These are phyloP conservation scores for Lordiphosa collinella DNA, from an alignment of 1,140 invertebrate genomes.

Conservation along the genomic window DNA sequence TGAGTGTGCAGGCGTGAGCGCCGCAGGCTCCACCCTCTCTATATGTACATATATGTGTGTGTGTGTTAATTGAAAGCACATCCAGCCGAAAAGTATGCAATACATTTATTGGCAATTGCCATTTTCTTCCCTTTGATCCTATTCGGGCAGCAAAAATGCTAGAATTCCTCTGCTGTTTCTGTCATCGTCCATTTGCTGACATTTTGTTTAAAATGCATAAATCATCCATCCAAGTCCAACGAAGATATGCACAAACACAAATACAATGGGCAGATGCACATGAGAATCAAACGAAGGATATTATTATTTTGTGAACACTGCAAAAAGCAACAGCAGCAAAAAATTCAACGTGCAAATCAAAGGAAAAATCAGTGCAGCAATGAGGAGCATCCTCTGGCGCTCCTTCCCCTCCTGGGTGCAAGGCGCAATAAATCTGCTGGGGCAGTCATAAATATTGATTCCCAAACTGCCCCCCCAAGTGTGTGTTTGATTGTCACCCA, in stretches of 20 bases:
- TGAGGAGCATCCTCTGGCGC: slow-evolving; percentile 6
- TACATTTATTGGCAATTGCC: slow-evolving; percentile 27
- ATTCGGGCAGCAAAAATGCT: slow-evolving; percentile 1
- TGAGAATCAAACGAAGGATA: slow-evolving; percentile 61
- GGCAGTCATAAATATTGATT: slow-evolving; percentile 77
- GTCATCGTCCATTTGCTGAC: slow-evolving; percentile 55
- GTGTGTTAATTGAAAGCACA: slow-evolving; percentile 34
- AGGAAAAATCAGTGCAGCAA: slow-evolving; percentile 30
- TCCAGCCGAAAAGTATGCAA: slow-evolving; percentile 22
- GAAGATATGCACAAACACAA: slow-evolving; percentile 44
- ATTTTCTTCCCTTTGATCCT: slow-evolving; percentile 34
- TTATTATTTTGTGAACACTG: slow-evolving; percentile 73
- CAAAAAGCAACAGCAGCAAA: slow-evolving; percentile 45
- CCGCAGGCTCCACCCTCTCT: slow-evolving; percentile 13
- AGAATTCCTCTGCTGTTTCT: slow-evolving; percentile 10
- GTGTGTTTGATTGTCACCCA: slow-evolving; percentile 21
- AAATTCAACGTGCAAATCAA: slow-evolving; percentile 57
- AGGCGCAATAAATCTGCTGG: slow-evolving; percentile 70
- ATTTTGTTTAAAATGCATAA: slow-evolving; percentile 73
- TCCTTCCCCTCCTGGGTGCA: slow-evolving; percentile 10
- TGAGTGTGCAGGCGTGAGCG: slow-evolving; percentile 15
- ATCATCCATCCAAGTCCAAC: slow-evolving; percentile 71
- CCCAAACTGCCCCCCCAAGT: slow-evolving; percentile 59
- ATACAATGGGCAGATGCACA: slow-evolving; percentile 41
- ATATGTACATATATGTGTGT: too few species aligned